phyloP scores from a whole-genome alignment of 2,113 vertebrate genomes.

The Gadus macrocephalus region DNA sequence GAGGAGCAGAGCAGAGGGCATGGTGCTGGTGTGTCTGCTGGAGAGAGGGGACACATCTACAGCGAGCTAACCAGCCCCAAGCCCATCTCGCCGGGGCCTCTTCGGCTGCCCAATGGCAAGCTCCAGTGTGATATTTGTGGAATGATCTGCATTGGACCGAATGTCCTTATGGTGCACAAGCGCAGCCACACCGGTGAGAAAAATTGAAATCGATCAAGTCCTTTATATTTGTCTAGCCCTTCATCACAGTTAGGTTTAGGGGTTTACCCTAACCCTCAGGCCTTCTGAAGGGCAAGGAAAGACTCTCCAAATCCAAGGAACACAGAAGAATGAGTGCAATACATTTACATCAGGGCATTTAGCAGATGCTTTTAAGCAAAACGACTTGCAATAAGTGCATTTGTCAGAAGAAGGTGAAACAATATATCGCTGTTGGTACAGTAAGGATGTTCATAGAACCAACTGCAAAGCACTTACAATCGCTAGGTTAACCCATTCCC shows the following conservation, averaged over 20 bases:
- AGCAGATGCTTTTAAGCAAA: too few relatives aligned
- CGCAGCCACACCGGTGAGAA: slow-evolving; percentile 93
- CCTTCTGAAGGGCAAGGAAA: too few relatives aligned
- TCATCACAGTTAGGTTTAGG: neutral
- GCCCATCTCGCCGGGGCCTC: slow-evolving; percentile 82
- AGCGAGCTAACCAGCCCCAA: slow-evolving; percentile 78
- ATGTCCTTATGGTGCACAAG: slow-evolving; percentile 97
- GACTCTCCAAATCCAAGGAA: too few relatives aligned
- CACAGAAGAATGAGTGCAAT: too few relatives aligned
- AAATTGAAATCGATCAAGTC: neutral
- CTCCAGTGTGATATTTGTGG: slow-evolving; percentile 94
- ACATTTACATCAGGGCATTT: too few relatives aligned
- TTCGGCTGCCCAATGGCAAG: slow-evolving; percentile 90
- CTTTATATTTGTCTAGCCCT: neutral
- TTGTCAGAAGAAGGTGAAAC: too few relatives aligned
- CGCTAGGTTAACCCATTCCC: too few relatives aligned
- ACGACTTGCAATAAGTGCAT: too few relatives aligned
- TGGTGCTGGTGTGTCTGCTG: slow-evolving; percentile 41
- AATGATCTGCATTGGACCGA: slow-evolving; percentile 96
- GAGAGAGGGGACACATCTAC: slow-evolving; percentile 76
- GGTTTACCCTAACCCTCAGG: too few relatives aligned
- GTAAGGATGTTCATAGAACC: too few relatives aligned
- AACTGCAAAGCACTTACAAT: too few relatives aligned
- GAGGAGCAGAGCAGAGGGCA: slow-evolving; percentile 66
- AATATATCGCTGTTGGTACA: too few relatives aligned